Percentiles rank a stretch among this genome's conserved stretches.
phyloP scores from a whole-genome alignment of 2,113 vertebrate species.

The Herpailurus yagouaroundi region DNA sequence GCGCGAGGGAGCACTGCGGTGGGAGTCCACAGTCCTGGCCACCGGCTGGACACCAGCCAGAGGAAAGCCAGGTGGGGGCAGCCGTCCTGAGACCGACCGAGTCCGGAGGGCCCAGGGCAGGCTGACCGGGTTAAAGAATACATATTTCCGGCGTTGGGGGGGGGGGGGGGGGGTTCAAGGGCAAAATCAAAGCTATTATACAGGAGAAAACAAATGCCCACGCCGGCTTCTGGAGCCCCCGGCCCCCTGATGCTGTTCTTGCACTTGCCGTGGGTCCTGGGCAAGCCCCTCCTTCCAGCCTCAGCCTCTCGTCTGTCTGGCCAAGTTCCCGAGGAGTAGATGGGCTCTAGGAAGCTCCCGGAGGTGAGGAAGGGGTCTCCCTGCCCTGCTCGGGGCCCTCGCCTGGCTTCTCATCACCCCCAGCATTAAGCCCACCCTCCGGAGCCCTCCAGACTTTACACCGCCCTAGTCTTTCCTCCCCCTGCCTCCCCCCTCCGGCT shows the following conservation, averaged over 20 bases:
- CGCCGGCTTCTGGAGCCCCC: not conserved
- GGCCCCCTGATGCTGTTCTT: not conserved
- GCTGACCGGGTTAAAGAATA: not conserved
- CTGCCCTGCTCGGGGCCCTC: no score
- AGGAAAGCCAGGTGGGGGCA: rapidly evolving
- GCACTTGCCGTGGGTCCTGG: rapidly evolving
- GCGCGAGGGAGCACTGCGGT: not conserved
- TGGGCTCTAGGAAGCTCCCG: not conserved
- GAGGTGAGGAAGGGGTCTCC: not conserved
- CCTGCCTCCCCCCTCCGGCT: rapidly evolving
- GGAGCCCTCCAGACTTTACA: not conserved
- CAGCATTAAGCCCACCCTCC: not conserved
- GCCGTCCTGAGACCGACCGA: not conserved
- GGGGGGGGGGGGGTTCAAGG: not conserved
- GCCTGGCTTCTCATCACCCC: not conserved
- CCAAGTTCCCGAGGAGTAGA: not conserved
- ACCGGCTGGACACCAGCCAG: not conserved
- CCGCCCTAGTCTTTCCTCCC: rapidly evolving
- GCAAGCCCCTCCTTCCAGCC: not conserved
- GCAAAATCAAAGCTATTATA: not conserved
- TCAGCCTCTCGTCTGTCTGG: not conserved
- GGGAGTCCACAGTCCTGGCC: not conserved
- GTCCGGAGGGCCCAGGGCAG: not conserved
- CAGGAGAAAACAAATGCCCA: not conserved
- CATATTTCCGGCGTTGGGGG: not conserved